Conservation (phyloP, 2,113 vertebrate genomes). For the Tetrao urogallus region DNA sequence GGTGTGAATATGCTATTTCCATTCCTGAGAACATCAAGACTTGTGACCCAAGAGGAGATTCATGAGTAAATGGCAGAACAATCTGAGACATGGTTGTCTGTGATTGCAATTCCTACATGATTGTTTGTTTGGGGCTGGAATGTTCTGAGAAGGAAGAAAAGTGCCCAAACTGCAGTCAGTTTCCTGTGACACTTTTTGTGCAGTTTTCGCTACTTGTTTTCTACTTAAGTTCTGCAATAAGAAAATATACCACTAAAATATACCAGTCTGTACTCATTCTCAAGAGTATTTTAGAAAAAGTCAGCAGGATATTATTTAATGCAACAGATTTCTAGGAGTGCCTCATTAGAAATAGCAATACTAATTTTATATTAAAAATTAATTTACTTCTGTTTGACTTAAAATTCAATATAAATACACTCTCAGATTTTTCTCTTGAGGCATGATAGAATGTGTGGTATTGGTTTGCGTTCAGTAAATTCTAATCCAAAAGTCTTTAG, state of each 20-base stretch:
- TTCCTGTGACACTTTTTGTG: not conserved
- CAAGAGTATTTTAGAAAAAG: slow-evolving; percentile 44
- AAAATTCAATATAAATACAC: slow-evolving; percentile 49
- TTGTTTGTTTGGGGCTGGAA: not conserved
- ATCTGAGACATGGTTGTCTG: accelerated
- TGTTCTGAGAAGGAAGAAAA: not conserved
- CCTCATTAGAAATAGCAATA: slow-evolving; percentile 29
- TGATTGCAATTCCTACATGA: not conserved
- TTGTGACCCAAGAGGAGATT: not conserved
- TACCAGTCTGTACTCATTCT: not conserved
- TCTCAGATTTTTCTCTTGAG: slow-evolving; percentile 42
- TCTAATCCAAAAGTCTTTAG: not conserved
- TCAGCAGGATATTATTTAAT: slow-evolving; percentile 33
- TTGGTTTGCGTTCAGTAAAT: not conserved
- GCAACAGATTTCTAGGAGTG: slow-evolving; percentile 22
- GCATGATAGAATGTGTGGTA: not conserved
- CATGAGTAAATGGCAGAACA: not conserved
- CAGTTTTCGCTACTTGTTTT: slow-evolving; percentile 38
- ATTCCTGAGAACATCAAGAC: accelerated
- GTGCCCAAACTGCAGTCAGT: not conserved
- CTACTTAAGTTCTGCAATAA: slow-evolving; percentile 46
- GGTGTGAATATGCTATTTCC: accelerated
- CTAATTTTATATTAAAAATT: slow-evolving; percentile 66
- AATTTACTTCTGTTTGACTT: slow-evolving; percentile 52
- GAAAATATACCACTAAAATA: not conserved